Evolutionary conservation across 1,140 invertebrate genomes (phyloP).

Genomic region (Phocides pigmalion): DNA sequence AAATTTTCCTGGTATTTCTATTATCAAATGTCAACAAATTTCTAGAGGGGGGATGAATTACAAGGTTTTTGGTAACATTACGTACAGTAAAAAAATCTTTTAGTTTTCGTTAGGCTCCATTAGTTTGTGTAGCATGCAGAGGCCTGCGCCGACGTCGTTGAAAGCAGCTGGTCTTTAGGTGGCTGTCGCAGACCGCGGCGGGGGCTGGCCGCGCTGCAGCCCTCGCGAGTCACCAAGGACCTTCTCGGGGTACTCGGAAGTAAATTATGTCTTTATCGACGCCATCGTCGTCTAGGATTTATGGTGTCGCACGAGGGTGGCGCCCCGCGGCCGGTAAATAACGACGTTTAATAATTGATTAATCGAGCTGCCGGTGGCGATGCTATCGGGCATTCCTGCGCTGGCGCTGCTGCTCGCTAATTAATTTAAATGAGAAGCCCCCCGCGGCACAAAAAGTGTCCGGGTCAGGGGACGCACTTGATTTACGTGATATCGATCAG

Average conservation of each 20-base stretch:
- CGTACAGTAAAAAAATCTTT: no score
- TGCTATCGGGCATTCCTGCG: conserved; percentile 56
- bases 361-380: conserved; percentile 56
- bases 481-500: conserved; percentile 55
- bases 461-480: conserved; percentile 37
- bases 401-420: conserved; percentile 53
- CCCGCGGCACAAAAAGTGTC: conserved; percentile 28
- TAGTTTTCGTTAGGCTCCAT: no score
- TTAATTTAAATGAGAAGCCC: conserved; percentile 66
- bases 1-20: no score
- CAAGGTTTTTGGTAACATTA: no score
- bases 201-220: conserved; percentile 12
- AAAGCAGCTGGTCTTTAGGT: not conserved
- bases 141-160: no score
- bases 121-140: not conserved
- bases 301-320: conserved; percentile 40
- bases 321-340: conserved; percentile 54
- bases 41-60: no score
- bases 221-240: no score
- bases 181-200: not conserved
- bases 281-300: conserved; percentile 51
- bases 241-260: conserved; percentile 38
- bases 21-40: no score
- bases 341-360: conserved; percentile 76
- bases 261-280: conserved; percentile 60